phyloP scores from a whole-genome alignment of 2,113 vertebrate species.

The Pantherophis guttatus region DNA sequence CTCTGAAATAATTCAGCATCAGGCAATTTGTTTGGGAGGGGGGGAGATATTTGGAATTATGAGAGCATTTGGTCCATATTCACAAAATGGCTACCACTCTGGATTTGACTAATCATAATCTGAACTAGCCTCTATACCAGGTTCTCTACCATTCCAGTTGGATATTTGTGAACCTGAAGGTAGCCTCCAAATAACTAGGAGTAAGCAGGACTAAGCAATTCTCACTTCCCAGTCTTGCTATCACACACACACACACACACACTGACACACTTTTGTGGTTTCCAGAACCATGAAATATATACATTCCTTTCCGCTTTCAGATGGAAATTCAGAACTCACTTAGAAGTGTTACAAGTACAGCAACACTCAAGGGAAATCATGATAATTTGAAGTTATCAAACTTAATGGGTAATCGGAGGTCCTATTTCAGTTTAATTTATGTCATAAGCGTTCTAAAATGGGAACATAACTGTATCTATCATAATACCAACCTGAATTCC shows the following conservation, averaged over 20 bases:
- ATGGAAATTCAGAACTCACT: not conserved
- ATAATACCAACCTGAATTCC: not conserved
- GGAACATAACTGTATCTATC: not conserved
- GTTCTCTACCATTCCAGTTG: not conserved
- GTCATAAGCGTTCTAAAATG: not conserved
- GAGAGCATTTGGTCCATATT: not conserved
- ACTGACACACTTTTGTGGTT: not conserved
- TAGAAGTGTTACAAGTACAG: not conserved
- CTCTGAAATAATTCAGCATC: not conserved
- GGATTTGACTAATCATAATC: not conserved
- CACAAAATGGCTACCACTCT: not conserved
- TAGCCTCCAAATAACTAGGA: not conserved
- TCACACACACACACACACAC: not conserved
- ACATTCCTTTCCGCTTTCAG: not conserved
- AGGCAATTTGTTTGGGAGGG: not conserved
- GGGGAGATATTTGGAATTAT: not conserved
- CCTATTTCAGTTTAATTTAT: not conserved
- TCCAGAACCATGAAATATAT: not conserved
- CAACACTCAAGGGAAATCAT: not conserved
- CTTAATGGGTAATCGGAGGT: not conserved
- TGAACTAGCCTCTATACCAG: not conserved
- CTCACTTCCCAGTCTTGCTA: not conserved
- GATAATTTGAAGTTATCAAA: not conserved
- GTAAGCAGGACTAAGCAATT: not conserved
- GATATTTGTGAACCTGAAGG: not conserved